Evolutionary conservation across 30 jellyfish, hydroid and myxozoan species (phyloP).

Genomic region (Aurelia aurita): DNA sequence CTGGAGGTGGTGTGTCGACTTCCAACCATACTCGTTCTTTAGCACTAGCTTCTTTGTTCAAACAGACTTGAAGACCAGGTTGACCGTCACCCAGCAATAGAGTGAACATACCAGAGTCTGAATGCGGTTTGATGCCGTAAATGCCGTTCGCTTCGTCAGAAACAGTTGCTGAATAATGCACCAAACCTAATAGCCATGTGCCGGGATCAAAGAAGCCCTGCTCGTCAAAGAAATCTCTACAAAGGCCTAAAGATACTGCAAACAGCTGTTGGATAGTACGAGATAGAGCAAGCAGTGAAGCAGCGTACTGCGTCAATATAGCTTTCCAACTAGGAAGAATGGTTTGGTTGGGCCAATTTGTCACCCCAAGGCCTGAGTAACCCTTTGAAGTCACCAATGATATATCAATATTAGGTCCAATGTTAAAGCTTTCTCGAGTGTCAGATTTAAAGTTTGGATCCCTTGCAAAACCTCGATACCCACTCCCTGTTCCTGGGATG

Average conservation of each 20-base stretch:
- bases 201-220: conserved; percentile 40
- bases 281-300: conserved; percentile 17
- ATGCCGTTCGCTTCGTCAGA: conserved; percentile 29
- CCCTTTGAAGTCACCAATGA: conserved; percentile 3
- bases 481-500: conserved; percentile 61
- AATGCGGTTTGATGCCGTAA: conserved; percentile 57
- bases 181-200: conserved; percentile 54
- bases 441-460: conserved; percentile 54
- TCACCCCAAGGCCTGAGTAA: conserved; percentile 62
- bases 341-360: conserved; percentile 40
- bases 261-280: conserved; percentile 13
- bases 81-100: conserved; percentile 57
- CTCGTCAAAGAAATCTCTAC: conserved; percentile 21
- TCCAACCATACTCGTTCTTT: conserved; percentile 44
- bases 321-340: conserved; percentile 46
- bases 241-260: conserved; percentile 52
- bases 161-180: conserved; percentile 10
- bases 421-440: conserved; percentile 55
- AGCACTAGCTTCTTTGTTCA: conserved; percentile 15
- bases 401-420: conserved; percentile 42
- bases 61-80: conserved; percentile 61
- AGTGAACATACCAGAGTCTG: conserved; percentile 56
- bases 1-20: conserved; percentile 42
- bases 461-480: conserved; percentile 48
- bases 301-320: conserved; percentile 6